phyloP scores from a whole-genome alignment of 92 coral and sea anemone species.

The Palythoa grandiflora region DNA sequence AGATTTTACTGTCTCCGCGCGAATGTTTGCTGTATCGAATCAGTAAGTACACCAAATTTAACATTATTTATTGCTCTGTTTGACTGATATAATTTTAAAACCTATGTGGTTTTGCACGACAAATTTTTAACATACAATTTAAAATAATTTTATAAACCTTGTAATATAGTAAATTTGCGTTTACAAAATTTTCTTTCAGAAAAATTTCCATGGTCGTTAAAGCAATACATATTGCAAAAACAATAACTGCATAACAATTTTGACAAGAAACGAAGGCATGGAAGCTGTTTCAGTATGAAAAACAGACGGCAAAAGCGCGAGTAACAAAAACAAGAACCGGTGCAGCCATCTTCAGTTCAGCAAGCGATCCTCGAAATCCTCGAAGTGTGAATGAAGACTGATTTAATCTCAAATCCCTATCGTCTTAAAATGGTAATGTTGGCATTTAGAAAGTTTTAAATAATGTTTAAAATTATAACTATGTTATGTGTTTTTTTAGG shows the following conservation, averaged over 20 bases:
- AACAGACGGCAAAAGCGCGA: constrained; percentile 7
- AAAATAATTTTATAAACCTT: neutral
- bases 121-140: neutral
- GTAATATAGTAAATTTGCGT: neutral
- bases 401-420: neutral
- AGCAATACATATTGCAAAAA: neutral
- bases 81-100: neutral
- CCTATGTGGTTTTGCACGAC: neutral
- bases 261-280: neutral
- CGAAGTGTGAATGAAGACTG: neutral
- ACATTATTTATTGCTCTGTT: constrained; percentile 5
- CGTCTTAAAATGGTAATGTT: neutral
- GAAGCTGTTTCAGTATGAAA: neutral
- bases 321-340: constrained; percentile 40
- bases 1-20: constrained; percentile 41
- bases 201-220: neutral
- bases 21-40: neutral
- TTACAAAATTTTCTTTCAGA: constrained; percentile 13
- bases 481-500: neutral
- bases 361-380: neutral
- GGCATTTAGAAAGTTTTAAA: neutral
- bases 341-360: constrained; percentile 33
- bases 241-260: neutral
- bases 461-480: neutral
- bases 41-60: constrained; percentile 12